Conservation (phyloP, 35 echinoderm and acorn worm genomes). For the Diadema setosum region DNA sequence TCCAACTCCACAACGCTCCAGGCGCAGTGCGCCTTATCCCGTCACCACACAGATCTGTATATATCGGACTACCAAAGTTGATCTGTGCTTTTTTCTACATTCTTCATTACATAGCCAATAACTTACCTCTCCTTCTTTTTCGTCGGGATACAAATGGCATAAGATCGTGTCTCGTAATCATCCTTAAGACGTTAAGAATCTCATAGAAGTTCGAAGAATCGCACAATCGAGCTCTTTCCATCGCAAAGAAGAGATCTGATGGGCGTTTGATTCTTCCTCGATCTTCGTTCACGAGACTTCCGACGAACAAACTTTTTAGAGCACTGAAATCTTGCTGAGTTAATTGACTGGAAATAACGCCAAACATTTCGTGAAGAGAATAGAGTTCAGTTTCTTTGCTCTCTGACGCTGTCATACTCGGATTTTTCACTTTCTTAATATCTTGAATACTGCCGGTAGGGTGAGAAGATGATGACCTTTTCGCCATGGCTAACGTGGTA, state of each 20-base stretch:
- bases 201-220: constrained; percentile 22
- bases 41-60: neutral
- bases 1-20: neutral
- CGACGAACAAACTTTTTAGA: neutral
- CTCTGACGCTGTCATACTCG: neutral
- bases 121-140: neutral
- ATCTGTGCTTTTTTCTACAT: neutral
- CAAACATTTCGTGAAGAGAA: constrained; percentile 38
- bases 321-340: constrained; percentile 8
- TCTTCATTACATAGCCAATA: neutral
- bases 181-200: constrained; percentile 9
- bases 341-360: constrained; percentile 25
- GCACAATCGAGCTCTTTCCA: constrained; percentile 16
- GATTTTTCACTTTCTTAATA: neutral
- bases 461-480: too few species aligned
- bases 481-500: too few species aligned
- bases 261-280: neutral
- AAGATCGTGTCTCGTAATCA: constrained; percentile 6
- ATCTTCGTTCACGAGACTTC: neutral
- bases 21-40: neutral
- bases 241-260: constrained; percentile 28
- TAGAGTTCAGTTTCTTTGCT: constrained; percentile 12
- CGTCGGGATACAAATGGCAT: neutral
- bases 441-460: too few species aligned
- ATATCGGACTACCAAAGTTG: neutral